These are phyloP conservation scores for Deroplatys truncata DNA, from an alignment of 2,888 invertebrate genomes.

Conservation along the genomic window DNA sequence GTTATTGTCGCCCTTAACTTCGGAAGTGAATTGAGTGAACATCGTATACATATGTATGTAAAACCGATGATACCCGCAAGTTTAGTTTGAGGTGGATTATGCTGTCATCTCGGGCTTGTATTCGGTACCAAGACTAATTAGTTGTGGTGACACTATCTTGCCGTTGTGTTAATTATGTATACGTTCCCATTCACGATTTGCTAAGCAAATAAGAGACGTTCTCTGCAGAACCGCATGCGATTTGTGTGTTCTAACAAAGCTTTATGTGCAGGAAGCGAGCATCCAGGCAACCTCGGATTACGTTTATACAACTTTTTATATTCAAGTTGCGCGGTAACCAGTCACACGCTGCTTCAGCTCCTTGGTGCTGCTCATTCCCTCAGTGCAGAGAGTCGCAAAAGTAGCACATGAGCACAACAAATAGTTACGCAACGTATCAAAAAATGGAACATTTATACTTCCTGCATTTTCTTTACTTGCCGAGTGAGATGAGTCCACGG, in stretches of 20 bases:
- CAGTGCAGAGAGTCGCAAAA: no score
- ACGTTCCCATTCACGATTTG: neutral
- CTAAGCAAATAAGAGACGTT: neutral
- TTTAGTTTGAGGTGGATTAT: neutral
- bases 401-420: no score
- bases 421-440: no score
- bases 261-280: neutral
- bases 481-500: no score
- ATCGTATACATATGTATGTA: neutral
- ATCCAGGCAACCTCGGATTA: neutral
- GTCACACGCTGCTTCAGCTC: no score
- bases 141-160: neutral
- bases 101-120: neutral
- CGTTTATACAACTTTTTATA: neutral
- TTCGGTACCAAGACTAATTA: neutral
- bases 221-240: neutral
- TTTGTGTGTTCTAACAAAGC: no score
- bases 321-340: no score
- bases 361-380: no score
- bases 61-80: neutral
- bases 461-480: no score
- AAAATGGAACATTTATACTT: no score
- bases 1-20: neutral
- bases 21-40: neutral
- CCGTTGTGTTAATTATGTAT: neutral